Conservation (phyloP, 2,113 vertebrate genomes). For the Epinephelus fuscoguttatus region DNA sequence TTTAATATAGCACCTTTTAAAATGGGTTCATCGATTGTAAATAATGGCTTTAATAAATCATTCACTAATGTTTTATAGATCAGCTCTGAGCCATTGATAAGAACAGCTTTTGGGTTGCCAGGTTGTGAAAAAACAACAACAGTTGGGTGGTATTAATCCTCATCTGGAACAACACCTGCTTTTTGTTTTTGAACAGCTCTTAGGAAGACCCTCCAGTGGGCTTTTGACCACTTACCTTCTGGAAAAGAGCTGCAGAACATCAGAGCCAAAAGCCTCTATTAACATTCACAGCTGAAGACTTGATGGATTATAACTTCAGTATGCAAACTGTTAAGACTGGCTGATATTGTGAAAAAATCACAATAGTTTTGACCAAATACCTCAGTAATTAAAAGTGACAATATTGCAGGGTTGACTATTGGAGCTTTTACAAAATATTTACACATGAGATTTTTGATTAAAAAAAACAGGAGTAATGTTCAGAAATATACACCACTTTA, state of each 20-base stretch:
- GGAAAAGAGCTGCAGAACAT: conserved; percentile 4
- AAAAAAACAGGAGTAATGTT: no score
- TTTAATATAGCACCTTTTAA: not conserved
- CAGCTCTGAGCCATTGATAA: conserved; percentile 7
- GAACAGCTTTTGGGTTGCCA: not conserved
- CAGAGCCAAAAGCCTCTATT: not conserved
- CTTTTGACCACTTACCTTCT: conserved; percentile 2
- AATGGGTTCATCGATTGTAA: not conserved
- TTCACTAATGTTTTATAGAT: conserved; percentile 15
- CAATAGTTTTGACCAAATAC: no score
- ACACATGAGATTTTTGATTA: no score
- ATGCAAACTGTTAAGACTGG: no score
- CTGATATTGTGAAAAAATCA: no score
- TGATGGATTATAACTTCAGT: not conserved
- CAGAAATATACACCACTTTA: no score
- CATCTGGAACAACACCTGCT: not conserved
- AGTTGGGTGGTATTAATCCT: not conserved
- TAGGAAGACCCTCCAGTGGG: not conserved
- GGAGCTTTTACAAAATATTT: no score
- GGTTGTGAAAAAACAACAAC: not conserved
- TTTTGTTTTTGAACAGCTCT: conserved; percentile 1
- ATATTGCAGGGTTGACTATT: no score
- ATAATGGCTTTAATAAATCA: conserved; percentile 22
- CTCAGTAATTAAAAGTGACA: no score
- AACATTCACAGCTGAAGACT: conserved; percentile 9